These are phyloP conservation scores for Gambusia holbrooki DNA, from an alignment of 2,113 vertebrate species.

Conservation along the genomic window DNA sequence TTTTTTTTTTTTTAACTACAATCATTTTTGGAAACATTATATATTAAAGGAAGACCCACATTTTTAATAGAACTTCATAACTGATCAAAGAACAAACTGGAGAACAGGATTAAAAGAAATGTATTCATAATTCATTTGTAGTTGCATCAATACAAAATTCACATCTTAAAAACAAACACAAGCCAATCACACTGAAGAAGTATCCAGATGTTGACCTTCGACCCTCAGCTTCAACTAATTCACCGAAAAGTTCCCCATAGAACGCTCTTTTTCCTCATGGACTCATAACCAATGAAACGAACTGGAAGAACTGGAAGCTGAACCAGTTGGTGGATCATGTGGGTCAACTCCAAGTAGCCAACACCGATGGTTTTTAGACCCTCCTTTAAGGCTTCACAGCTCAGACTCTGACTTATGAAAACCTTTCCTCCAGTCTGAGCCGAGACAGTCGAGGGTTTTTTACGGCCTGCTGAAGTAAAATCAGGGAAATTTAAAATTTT, in stretches of 20 bases:
- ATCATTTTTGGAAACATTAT: not conserved
- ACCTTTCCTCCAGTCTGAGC: not conserved
- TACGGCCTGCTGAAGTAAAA: not conserved
- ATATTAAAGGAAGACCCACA: not conserved
- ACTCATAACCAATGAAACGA: not conserved
- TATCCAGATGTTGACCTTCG: conserved; percentile 17
- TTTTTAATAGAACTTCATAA: not conserved
- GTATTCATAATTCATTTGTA: conserved; percentile 10
- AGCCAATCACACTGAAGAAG: conserved; percentile 13
- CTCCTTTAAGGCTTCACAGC: conserved; percentile 8
- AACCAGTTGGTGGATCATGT: not conserved
- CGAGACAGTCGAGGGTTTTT: conserved; percentile 3
- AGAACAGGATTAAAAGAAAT: conserved; percentile 14
- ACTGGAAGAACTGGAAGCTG: conserved; percentile 1
- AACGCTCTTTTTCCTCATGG: not conserved
- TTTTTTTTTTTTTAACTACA: not conserved
- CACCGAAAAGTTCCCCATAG: not conserved
- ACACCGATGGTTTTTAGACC: not conserved
- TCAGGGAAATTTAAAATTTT: no score
- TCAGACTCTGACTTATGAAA: conserved; percentile 10
- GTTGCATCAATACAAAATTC: conserved; percentile 35
- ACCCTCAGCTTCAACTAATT: conserved; percentile 3
- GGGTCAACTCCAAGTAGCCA: not conserved
- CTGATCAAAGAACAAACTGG: not conserved
- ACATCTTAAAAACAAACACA: conserved; percentile 36